phyloP scores from a whole-genome alignment of 2,797 vertebrate genomes.

The Labeo calbasu region DNA sequence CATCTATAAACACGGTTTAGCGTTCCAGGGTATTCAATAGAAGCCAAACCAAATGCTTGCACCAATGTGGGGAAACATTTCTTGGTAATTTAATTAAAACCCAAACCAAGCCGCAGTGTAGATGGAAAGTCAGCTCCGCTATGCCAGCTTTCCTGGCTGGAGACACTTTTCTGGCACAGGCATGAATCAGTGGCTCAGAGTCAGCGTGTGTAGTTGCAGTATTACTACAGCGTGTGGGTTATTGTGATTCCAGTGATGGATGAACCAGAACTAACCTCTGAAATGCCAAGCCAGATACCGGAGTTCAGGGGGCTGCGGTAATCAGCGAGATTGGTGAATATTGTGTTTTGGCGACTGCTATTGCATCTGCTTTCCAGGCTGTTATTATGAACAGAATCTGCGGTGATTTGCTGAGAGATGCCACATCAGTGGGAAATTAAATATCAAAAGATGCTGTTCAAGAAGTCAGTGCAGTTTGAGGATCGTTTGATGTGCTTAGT shows the following conservation, averaged over 20 bases:
- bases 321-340: neutral
- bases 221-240: slow-evolving; percentile 55
- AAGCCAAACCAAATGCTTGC: slow-evolving; percentile 37
- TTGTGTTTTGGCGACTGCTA: slow-evolving; percentile 9
- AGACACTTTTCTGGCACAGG: slow-evolving; percentile 63
- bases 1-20: neutral
- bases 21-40: neutral
- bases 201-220: slow-evolving; percentile 56
- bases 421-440: neutral
- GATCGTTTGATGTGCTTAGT: neutral
- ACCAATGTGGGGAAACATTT: slow-evolving; percentile 17
- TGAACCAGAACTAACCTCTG: slow-evolving; percentile 10
- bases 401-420: slow-evolving; percentile 11
- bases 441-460: neutral
- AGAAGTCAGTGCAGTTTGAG: neutral
- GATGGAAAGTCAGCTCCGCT: slow-evolving; percentile 64
- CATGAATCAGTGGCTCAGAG: slow-evolving; percentile 62
- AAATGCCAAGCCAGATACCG: slow-evolving; percentile 3
- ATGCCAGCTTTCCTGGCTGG: slow-evolving; percentile 49
- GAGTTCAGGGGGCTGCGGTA: neutral
- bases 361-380: neutral
- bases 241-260: slow-evolving; percentile 29
- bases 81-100: slow-evolving; percentile 64
- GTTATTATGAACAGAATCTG: neutral
- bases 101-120: slow-evolving; percentile 63